Evolutionary conservation across 2,797 vertebrate genomes (phyloP).

Genomic region (Mycteria americana): DNA sequence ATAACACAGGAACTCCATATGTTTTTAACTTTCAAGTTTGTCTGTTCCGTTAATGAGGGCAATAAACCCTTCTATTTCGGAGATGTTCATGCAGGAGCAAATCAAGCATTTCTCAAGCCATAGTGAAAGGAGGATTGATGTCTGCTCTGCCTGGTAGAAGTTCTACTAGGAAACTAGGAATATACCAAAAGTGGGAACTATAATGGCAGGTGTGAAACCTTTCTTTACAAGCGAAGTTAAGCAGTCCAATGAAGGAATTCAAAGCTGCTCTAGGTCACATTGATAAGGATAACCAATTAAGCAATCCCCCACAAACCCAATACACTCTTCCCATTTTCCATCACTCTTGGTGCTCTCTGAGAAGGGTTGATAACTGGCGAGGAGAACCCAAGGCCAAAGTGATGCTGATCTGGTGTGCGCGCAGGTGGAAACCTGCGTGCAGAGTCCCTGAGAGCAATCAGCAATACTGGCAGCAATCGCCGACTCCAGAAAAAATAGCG

Average conservation of each 20-base stretch:
- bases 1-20: background rate
- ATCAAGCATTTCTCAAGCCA: background rate
- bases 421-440: background rate
- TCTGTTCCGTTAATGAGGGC: background rate
- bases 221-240: background rate
- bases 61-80: background rate
- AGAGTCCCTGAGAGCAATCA: background rate
- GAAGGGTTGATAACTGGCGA: background rate
- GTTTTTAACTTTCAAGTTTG: background rate
- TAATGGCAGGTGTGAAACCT: background rate
- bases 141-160: background rate
- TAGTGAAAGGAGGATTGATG: background rate
- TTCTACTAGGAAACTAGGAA: background rate
- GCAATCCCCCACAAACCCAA: background rate
- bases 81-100: background rate
- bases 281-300: background rate
- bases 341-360: background rate
- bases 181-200: background rate
- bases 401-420: background rate
- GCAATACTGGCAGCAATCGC: background rate
- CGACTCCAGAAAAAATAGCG: background rate
- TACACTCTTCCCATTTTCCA: background rate
- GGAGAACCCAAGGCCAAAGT: background rate
- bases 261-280: background rate
- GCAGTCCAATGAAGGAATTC: background rate